Evolutionary conservation across 2,888 invertebrate genomes (phyloP), one percentile per base, ranked within the genome.

Genomic region (Trichogramma evanescens): DNA sequence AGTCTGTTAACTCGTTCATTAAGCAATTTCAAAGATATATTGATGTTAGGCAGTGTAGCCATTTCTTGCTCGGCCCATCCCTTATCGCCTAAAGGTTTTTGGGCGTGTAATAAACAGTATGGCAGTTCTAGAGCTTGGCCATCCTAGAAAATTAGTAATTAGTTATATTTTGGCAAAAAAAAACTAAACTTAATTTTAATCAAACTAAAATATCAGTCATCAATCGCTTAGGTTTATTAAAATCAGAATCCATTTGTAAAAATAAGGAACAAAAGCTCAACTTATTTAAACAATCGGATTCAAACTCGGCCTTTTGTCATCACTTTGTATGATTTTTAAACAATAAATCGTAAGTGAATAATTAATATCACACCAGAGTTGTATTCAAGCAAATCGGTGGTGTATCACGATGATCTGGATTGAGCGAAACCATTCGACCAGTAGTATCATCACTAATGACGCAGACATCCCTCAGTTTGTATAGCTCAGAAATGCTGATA

Each of bases 51-150:
- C 52, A 84, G 76, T 4, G 84, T 82, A 45, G 84, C 83, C 66
- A 86, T 84, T 72, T 88, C 84, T 76, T 88, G 84, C 79, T 86
- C 83, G 4, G 88, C 88, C 88, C 90, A 91, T 54, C 88, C 89
- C 72, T 84, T 82, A 69, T 83, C 85, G 42, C 79, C 77, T 68
- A 80, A 76, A n/a, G 81, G 81, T 65, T 81, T 80, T 42, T 84
- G 82, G 62, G 86, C 87, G 70, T 89, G 89, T 45, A 82, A 78
- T 4, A 82, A 81, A 68, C 89, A 89, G 66, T 86, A 87, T 0
- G 87, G 84, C 50, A 83, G 77, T 64, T 83, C 82, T 68, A 82
- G 10, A 8, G 55, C 53, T n/a, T 59, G 62, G 2, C 58, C 41
- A 46, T 49, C 56, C 55, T 54, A 13, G 10, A 58, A 26, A 38